Evolutionary conservation across 1,140 invertebrate species (phyloP).

Genomic region (Eubasilissa regina): DNA sequence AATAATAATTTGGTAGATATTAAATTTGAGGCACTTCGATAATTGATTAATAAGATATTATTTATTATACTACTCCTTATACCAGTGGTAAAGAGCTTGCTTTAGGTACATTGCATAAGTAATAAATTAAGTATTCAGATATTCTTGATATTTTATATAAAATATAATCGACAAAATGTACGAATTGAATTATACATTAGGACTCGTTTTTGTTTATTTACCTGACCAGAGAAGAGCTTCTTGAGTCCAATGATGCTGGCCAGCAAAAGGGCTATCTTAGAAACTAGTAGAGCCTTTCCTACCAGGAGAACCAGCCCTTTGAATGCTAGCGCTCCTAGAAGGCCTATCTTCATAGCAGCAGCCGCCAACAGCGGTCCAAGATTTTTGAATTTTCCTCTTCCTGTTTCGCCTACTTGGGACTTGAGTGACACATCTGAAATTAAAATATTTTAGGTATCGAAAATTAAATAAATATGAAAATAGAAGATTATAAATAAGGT

Average conservation of each 20-base stretch:
- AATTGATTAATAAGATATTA: too few species aligned
- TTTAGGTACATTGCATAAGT: too few species aligned
- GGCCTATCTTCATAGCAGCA: conserved; percentile 83
- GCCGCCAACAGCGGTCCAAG: conserved; percentile 83
- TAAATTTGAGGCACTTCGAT: too few species aligned
- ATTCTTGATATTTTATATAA: too few species aligned
- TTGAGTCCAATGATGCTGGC: conserved; percentile 87
- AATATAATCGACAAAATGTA: too few species aligned
- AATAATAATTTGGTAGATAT: too few species aligned
- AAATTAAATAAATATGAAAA: not conserved
- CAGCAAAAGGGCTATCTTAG: conserved; percentile 85
- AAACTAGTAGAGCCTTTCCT: conserved; percentile 86
- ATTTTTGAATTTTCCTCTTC: conserved; percentile 82
- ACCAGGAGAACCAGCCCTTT: conserved; percentile 86
- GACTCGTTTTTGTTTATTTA: conserved; percentile 59
- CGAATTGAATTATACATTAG: too few species aligned
- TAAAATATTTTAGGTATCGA: not conserved
- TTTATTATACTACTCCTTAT: too few species aligned
- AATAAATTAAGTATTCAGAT: too few species aligned
- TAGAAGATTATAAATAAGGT: too few species aligned
- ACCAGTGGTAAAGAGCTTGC: too few species aligned
- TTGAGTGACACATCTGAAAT: conserved; percentile 79
- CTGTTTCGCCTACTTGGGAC: conserved; percentile 69
- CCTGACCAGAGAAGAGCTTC: conserved; percentile 82
- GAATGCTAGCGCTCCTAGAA: conserved; percentile 84